phyloP scores from a whole-genome alignment of 1,140 invertebrate genomes.

The Neodiprion virginianus region DNA sequence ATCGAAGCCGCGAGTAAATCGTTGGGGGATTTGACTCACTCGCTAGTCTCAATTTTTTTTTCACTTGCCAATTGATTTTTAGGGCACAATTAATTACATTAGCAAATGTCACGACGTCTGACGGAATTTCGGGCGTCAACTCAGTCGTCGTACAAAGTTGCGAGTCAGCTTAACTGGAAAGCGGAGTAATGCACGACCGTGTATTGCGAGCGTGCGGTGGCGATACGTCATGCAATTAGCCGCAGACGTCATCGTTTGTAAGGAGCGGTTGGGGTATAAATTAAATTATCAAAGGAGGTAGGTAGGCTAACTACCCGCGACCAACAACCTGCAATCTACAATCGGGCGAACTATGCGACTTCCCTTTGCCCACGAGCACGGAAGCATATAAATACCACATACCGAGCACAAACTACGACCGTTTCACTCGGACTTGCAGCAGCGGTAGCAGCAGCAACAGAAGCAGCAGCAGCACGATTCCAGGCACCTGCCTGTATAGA shows the following conservation, averaged over 20 bases:
- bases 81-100: no score
- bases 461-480: no score
- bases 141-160: no score
- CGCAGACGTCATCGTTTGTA: slow-evolving; percentile 26
- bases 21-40: no score
- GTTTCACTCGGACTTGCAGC: background rate
- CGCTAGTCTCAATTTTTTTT: no score
- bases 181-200: no score
- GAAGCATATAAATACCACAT: slow-evolving; percentile 35
- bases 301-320: background rate
- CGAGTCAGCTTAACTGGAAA: no score
- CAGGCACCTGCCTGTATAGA: background rate
- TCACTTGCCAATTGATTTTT: no score
- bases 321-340: slow-evolving; percentile 10
- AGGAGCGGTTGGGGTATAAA: slow-evolving; percentile 27
- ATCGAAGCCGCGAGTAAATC: no score
- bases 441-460: background rate
- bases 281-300: slow-evolving; percentile 39
- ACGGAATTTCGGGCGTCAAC: no score
- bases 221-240: slow-evolving; percentile 48
- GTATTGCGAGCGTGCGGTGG: slow-evolving; percentile 20
- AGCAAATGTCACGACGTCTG: no score
- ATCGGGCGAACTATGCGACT: slow-evolving; percentile 21
- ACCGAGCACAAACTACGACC: background rate
- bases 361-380: slow-evolving; percentile 33